Evolutionary conservation across 2,888 invertebrate genomes (phyloP), one percentile per base, ranked within the genome.

Genomic region (Nomada goodeniana): DNA sequence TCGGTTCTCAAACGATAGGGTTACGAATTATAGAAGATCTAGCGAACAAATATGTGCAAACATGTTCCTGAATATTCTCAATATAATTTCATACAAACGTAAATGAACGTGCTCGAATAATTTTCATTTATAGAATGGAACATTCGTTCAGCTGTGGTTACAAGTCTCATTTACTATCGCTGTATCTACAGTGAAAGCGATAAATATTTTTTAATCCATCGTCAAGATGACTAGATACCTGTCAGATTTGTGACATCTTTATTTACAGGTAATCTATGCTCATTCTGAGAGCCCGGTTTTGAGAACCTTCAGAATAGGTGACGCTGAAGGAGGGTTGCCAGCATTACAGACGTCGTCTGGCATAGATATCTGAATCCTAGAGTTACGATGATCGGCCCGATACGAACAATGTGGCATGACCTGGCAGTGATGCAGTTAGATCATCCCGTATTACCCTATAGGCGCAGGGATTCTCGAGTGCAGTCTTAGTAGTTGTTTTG

Each of bases 391-490:
- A 74, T 82, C 76, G 69, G 76, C 52, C 63, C 74, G 81, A 76
- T 84, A 84, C 79, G 74, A 77, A 82, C 83, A 82, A 84, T 82
- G 82, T 76, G 76, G 63, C 61, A 82, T 68, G 79, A 88, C 75
- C 77, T 70, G 79, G 61, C 72, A 71, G 70, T 75, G 81, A 76
- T 76, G 84, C 82, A 80, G 80, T 82, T 82, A 86, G 84, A 84
- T 88, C 84, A 86, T 77, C 73, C 79, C 72, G 63, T 83, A 84
- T 84, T 82, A 84, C 68, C 64, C 70, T 74, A 36, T 61, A 77
- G 82, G 23, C 67, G 76, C 77, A 69, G 59, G 61, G 83, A 86
- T 86, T 80, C 78, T 70, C 68, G 76, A 57, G 52, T 23, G 70
- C 29, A n/a, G 61, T 72, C 47, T 61, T 63, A 47, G 70, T 68